Percentiles rank a stretch among this genome's conserved stretches.
phyloP scores from a whole-genome alignment of 2,888 invertebrate genomes.

The Sminthurinus aureus region DNA sequence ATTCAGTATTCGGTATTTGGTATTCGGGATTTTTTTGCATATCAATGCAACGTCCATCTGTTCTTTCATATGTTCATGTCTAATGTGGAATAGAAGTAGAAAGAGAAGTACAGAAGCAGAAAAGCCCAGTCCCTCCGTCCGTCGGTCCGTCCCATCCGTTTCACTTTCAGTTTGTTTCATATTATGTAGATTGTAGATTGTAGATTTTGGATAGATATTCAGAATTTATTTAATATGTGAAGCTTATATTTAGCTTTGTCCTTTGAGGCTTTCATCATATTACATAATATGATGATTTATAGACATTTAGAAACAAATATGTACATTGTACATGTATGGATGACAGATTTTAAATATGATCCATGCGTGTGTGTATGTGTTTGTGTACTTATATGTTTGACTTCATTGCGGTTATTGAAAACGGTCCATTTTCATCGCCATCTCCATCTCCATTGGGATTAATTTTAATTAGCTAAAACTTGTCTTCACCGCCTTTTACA shows the following conservation, averaged over 20 bases:
- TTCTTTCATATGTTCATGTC: slow-evolving; percentile 48
- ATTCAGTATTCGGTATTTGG: not conserved
- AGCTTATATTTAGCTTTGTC: slow-evolving; percentile 13
- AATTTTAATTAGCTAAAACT: slow-evolving; percentile 39
- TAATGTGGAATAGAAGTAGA: slow-evolving; percentile 23
- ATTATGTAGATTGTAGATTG: not conserved
- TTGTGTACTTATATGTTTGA: slow-evolving; percentile 6
- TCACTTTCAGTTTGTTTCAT: not conserved
- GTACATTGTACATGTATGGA: not conserved
- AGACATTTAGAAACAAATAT: no score
- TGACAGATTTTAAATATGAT: not conserved
- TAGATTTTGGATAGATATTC: no score
- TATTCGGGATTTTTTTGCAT: slow-evolving; percentile 51
- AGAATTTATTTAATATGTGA: not conserved
- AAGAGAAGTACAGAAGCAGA: no score
- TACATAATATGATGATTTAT: no score
- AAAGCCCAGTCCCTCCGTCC: not conserved
- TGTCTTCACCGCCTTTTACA: slow-evolving; percentile 3
- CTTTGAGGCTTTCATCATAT: not conserved
- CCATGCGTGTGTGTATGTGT: not conserved
- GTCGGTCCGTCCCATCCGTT: slow-evolving; percentile 22
- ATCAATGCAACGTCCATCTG: slow-evolving; percentile 58
- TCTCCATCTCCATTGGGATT: slow-evolving; percentile 23
- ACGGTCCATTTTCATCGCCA: slow-evolving; percentile 23
- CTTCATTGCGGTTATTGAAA: slow-evolving; percentile 50